phyloP scores from a whole-genome alignment of 2,888 invertebrate species.

The Empis livida region DNA sequence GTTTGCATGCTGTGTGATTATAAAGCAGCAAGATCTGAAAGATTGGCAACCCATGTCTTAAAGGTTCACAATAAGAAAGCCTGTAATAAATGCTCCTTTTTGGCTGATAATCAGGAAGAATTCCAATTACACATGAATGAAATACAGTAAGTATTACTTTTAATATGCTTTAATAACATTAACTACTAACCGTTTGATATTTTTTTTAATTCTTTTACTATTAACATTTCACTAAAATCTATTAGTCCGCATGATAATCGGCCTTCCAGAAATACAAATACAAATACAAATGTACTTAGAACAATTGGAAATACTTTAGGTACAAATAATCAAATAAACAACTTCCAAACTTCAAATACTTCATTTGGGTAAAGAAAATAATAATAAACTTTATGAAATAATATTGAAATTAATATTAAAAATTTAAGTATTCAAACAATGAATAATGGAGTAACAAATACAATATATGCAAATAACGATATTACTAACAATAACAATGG shows the following conservation, averaged over 20 bases:
- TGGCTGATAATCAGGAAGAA: constrained; percentile 72
- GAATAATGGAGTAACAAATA: constrained; percentile 20
- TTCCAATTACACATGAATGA: constrained; percentile 66
- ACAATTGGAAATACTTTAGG: constrained; percentile 36
- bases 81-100: constrained; percentile 76
- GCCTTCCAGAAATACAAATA: constrained; percentile 26
- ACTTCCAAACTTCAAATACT: constrained; percentile 32
- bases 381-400: too few relatives aligned
- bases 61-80: constrained; percentile 87
- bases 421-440: constrained; percentile 17
- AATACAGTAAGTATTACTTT: constrained; percentile 48
- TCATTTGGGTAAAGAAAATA: constrained; percentile 28
- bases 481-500: constrained; percentile 21
- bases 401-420: too few relatives aligned
- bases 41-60: constrained; percentile 76
- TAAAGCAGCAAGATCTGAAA: constrained; percentile 83
- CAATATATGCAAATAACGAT: constrained; percentile 8
- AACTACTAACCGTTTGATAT: background rate
- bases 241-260: constrained; percentile 32
- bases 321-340: constrained; percentile 35
- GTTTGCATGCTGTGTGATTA: constrained; percentile 84
- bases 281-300: constrained; percentile 33
- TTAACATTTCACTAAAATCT: background rate
- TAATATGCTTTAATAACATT: too few relatives aligned
- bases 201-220: too few relatives aligned